Base-by-base conservation (phyloP, 2,888 invertebrate species). In the Rhyacophila evoluta region DNA sequence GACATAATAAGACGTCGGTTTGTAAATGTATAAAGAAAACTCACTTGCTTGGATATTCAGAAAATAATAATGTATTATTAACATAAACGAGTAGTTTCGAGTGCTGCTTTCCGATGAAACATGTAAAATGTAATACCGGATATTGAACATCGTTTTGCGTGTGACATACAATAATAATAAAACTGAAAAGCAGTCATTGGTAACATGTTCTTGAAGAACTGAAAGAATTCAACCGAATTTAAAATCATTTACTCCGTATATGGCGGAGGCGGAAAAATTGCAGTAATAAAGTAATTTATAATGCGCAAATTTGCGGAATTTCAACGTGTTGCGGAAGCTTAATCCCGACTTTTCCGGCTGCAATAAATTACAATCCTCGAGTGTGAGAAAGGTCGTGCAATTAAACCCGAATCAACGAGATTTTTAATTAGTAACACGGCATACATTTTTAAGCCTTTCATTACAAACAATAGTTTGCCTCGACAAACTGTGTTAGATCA, bases 111-210 rank as follows among this genome's bases (percentile, higher is more conserved):
- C 55, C 55, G 55, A 19, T 55, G 8, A 19, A 55, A 55, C 19
- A 55, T 12, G 55, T 55, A 55, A 55, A 55, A 55, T 19, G 55
- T 55, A 25, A 55, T 8, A 55, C 15, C 55, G 55, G 55, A 55
- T 55, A 55, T 55, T 55, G 55, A 55, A 55, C 55, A 55, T 55
- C 55, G 55, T 55, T 55, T 55, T 55, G 55, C 55, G 25, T 55
- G 55, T 55, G 55, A 55, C 55, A 55, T 55, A 55, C 55, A 55
- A 55, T 55, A 55, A 55, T 55, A 55, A 55, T 55, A 55, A 55
- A 55, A 55, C 15, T 55, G 19, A 55, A 55, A 55, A 25, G 10
- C 55, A 55, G 55, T 55, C 55, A 10, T 19, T 10, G 25, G 0
- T 19, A 55, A 55, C 55, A 5, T 4, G 25, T 55, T 55, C 19